These are phyloP conservation scores for Ceyx melanurus DNA, from an alignment of 2,113 vertebrate species.

Conservation along the genomic window DNA sequence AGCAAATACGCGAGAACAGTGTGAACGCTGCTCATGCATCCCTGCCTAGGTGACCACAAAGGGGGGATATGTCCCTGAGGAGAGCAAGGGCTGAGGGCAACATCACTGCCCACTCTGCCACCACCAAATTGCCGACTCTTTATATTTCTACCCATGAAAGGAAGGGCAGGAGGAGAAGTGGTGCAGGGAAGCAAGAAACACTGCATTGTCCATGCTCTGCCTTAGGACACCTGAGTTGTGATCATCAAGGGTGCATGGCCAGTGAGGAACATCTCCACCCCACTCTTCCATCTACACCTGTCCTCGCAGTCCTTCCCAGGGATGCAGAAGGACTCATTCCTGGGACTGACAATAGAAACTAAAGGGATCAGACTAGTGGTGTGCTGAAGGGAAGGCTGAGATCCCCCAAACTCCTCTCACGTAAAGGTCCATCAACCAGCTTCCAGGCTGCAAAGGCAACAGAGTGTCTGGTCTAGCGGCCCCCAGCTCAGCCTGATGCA, in stretches of 20 bases:
- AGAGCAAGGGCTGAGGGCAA: not conserved
- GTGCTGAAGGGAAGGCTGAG: not conserved
- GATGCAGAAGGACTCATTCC: not conserved
- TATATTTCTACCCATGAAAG: not conserved
- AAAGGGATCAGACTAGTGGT: not conserved
- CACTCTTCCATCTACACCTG: not conserved
- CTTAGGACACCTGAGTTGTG: not conserved
- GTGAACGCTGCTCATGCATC: fast-evolving
- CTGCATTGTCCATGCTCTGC: fast-evolving
- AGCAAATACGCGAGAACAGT: not conserved
- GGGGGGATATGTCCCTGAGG: not conserved
- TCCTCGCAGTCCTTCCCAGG: not conserved
- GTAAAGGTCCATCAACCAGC: not conserved
- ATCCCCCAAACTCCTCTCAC: fast-evolving
- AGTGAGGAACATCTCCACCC: not conserved
- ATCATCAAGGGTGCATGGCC: fast-evolving
- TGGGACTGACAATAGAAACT: not conserved
- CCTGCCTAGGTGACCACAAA: not conserved
- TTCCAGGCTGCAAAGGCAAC: not conserved
- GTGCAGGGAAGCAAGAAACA: not conserved
- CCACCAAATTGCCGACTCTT: fast-evolving
- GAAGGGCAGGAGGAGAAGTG: not conserved
- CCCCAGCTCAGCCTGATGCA: not conserved
- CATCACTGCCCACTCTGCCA: not conserved
- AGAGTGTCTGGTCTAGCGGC: not conserved